Base-by-base conservation (phyloP, 2,888 invertebrate genomes). In the Andrena chrysosceles region DNA sequence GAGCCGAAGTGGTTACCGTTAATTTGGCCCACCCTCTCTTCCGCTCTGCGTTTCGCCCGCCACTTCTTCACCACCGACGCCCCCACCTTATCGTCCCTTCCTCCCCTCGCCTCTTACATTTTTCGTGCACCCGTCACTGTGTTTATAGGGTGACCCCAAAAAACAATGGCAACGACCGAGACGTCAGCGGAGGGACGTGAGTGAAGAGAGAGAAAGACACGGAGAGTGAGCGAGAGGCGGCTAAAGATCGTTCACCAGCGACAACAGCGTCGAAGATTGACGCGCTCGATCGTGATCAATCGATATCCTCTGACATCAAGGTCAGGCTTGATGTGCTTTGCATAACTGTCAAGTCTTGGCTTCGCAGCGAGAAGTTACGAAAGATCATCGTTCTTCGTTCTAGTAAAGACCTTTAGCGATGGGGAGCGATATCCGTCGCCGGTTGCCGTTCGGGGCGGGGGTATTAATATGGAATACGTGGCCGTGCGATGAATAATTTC, bases 61-160 rank as follows among this genome's bases (percentile, higher is more conserved):
- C 63, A 56, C 60, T 85, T 84, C 85, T 85, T 81, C 79, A 64
- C 78, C 82, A 54, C 77, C 76, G 74, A 77, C 78, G 68, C 85
- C 83, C 60, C 74, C 42, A 42, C 42, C 78, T 84, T 77, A 64
- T 84, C 84, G 71, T 76, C 64, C 84, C 26, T 79, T 74, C 77
- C 69, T 83, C 42, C 77, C 78, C 77, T 67, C 63, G 6, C 52
- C 77, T 49, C 70, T 73, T 48, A 64, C 74, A 68, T 85, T 84
- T 83, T 82, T 83, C 77, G 81, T 59, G 56, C 63, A 84, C 62
- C 71, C 74, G 63, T 77, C 75, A 59, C 35, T 74, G 74, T 89
- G 89, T 91, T 93, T 89, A 92, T 90, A 90, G 91, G 91, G 87
- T 92, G 92, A 91, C 91, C 91, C 91, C 91, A 90, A 92, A 92